Conservation (phyloP, 2,113 vertebrate genomes). For the Engraulis encrasicolus region DNA sequence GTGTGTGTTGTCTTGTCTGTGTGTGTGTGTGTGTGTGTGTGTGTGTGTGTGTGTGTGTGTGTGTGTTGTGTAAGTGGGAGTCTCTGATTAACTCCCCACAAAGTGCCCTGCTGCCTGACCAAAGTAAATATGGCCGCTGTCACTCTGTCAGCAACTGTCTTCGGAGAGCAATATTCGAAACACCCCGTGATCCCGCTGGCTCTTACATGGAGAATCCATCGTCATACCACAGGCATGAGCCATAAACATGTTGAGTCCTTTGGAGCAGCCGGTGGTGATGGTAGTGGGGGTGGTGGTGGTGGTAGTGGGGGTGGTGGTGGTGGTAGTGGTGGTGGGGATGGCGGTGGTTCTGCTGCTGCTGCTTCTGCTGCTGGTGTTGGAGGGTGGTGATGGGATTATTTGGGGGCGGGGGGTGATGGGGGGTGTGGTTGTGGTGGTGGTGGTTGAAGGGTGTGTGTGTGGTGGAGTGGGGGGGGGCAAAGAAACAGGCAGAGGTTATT, state of each 20-base stretch:
- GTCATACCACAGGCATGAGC: constrained; percentile 81
- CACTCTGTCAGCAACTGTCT: constrained; percentile 79
- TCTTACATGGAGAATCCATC: constrained; percentile 79
- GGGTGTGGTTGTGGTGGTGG: constrained; percentile 35
- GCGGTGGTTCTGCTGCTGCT: too few species aligned
- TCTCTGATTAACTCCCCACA: constrained; percentile 75
- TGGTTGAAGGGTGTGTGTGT: too few species aligned
- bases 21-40: not conserved
- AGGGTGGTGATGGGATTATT: constrained; percentile 39
- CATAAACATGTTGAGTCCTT: constrained; percentile 77
- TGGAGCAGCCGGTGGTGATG: constrained; percentile 65
- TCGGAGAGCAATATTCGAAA: constrained; percentile 76
- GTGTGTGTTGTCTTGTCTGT: too few species aligned
- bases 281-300: constrained; percentile 18
- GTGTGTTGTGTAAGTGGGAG: constrained; percentile 34
- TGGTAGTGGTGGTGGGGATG: constrained; percentile 24
- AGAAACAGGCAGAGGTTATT: constrained; percentile 43
- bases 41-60: not conserved
- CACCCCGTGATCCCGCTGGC: constrained; percentile 70
- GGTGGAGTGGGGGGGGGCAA: constrained; percentile 45
- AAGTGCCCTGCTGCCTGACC: constrained; percentile 72
- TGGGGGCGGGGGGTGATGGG: constrained; percentile 37
- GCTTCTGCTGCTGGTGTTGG: too few species aligned
- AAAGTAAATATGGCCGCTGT: constrained; percentile 79
- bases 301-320: constrained; percentile 27